Conservation (phyloP, 1,140 invertebrate species). For the Pogonognathellus flavescens region DNA sequence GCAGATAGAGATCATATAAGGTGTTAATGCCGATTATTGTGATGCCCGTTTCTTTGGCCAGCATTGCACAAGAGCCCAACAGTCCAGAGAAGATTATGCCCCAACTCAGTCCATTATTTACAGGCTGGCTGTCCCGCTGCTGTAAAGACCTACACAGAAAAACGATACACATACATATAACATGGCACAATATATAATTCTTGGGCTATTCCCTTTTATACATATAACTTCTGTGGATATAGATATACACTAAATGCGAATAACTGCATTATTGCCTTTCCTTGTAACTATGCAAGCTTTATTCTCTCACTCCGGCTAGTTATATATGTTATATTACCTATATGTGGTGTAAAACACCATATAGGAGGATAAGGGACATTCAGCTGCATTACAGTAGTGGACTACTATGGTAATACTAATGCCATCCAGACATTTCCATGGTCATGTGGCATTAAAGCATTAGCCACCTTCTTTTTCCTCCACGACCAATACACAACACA, state of each 20-base stretch:
- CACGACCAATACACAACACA: no score
- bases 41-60: conserved; percentile 92
- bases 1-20: conserved; percentile 80
- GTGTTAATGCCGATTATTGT: conserved; percentile 84
- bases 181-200: no score
- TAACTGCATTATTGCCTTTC: background rate
- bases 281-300: no score
- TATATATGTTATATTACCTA: no score
- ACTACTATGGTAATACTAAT: no score
- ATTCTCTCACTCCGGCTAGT: no score
- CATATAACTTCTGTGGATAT: background rate
- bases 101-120: conserved; percentile 57
- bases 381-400: no score
- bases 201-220: background rate
- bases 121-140: conserved; percentile 36
- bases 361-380: no score
- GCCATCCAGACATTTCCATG: no score
- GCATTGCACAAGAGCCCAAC: conserved; percentile 84
- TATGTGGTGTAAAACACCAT: no score
- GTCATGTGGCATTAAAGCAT: no score
- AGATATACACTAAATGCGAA: background rate
- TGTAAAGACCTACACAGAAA: conserved; percentile 17
- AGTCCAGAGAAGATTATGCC: conserved; percentile 69
- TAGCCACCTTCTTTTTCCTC: no score
- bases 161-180: conserved; percentile 28